Evolutionary conservation across 2,888 invertebrate genomes (phyloP), one percentile per base, ranked within the genome.

Genomic region (Osedax fenrisi): DNA sequence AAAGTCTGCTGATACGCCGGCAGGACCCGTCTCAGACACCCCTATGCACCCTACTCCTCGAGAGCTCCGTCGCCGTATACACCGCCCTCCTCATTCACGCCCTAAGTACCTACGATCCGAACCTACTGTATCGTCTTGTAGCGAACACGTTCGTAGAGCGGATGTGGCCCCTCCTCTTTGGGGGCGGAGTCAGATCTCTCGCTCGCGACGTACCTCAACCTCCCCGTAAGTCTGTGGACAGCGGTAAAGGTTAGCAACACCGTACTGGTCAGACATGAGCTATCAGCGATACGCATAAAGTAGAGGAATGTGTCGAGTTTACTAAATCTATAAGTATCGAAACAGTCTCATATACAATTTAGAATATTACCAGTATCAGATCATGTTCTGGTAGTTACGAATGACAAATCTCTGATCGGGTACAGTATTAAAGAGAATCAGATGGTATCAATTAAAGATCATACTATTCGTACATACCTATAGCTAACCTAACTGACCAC

Each of bases 21-120:
- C 92, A 94, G 78, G 97, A 98, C 81, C 93, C 94, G 81, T 92
- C 92, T 81, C 90, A 93, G 1, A 97, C 97, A 0, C 90, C 92
- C 77, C 87, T 98, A 70, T 91, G 92, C 79, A 90, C 96, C 25
- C 86, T 99, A 10, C 87, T 99, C 23, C 90, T 92, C 74, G 97
- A 99, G 85, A 90, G 94, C 0, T 94, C 95, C 85, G 90, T 94
- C 23, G 92, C 94, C 0, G 92, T 96, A 3, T 96, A 91, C 84
- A 88, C 94, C 84, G 92, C 95, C 27, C 86, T 98, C 64, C 88
- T 97, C 77, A 90, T 94, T 76, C 95, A 96, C 86, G 94, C 94
- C 1, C 84, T 97, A 72, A 90, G 92, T 22, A 92, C 93, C 2
- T 91, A 94, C 80, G 97, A 98, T 86, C 91, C 94, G 77, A 92